Base-by-base conservation (phyloP, 2,888 invertebrate species). In the Drosophila engyochracea region DNA sequence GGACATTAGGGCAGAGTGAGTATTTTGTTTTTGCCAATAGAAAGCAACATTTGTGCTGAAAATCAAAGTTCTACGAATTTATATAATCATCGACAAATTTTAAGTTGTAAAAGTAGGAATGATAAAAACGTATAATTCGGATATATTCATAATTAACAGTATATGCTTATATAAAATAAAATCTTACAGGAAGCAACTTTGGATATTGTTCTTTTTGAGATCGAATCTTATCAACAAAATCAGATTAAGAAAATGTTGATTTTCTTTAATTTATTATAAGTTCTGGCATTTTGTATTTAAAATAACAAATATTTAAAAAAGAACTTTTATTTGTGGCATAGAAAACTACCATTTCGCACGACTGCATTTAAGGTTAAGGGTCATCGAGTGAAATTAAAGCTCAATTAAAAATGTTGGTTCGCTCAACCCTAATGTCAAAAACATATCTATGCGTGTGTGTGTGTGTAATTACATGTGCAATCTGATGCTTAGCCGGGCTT, bases 401-500 rank as follows among this genome's bases (percentile, higher is more conserved):
- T 6, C 5, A 39, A 39, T 57, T 25, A 16, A n/a, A 57, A 14
- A 57, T 30, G 7, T 28, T 14, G 16, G n/a, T 19, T 14, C 14
- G 55, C 12, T 7, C n/a, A 28, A 39, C 28, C 28, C 39, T n/a
- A 39, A 39, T n/a, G 14, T 30, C 14, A 4, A 30, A 47, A 47
- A 4, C 22, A 22, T 7, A 47, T 22, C 7, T 47, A 22, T 9
- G 16, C 22, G 25, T 16, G 9, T 47, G 16, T 51, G 22, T 51
- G 39, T 41, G 44, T 59, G 57, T 41, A 31, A 19, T 16, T 14
- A 41, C 51, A 52, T 59, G 55, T 69, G 65, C 39, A 81, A 70
- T 62, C 61, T 70, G 66, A 73, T 63, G 49, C 54, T 57, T 55
- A 66, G 66, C 62, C 28, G 35, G 64, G 66, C 19, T 57, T 39